These are phyloP conservation scores for Channallabes apus DNA, from an alignment of 2,797 vertebrate species.

Conservation along the genomic window DNA sequence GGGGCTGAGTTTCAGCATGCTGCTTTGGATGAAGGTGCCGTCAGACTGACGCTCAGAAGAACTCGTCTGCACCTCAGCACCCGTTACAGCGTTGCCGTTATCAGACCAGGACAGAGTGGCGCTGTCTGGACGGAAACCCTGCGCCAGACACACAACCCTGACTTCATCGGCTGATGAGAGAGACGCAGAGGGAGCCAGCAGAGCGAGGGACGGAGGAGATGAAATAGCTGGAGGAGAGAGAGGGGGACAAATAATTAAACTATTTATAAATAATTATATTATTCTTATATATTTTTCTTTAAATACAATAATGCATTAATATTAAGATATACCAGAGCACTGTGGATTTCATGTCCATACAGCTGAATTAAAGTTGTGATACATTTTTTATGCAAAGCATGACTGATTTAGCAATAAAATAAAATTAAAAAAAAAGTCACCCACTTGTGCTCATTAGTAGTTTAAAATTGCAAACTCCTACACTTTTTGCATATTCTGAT, in stretches of 20 bases:
- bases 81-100: not conserved
- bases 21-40: slow-evolving; percentile 27
- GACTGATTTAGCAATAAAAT: too few relatives aligned
- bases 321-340: too few relatives aligned
- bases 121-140: slow-evolving; percentile 22
- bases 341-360: not conserved
- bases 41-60: slow-evolving; percentile 19
- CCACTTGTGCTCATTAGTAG: not conserved
- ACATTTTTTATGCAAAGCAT: too few relatives aligned
- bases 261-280: not conserved
- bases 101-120: slow-evolving; percentile 30
- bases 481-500: not conserved
- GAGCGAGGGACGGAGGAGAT: slow-evolving; percentile 63
- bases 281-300: not conserved
- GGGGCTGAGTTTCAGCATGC: slow-evolving; percentile 23
- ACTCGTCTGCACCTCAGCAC: not conserved
- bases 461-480: not conserved
- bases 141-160: slow-evolving; percentile 31
- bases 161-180: not conserved
- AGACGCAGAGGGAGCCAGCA: slow-evolving; percentile 1
- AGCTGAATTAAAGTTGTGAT: too few relatives aligned
- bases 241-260: not conserved
- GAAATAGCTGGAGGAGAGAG: slow-evolving; percentile 27
- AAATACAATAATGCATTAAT: not conserved
- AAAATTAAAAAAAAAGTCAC: too few relatives aligned